phyloP scores from a whole-genome alignment of 1,140 invertebrate genomes.

The Magallana gigas region DNA sequence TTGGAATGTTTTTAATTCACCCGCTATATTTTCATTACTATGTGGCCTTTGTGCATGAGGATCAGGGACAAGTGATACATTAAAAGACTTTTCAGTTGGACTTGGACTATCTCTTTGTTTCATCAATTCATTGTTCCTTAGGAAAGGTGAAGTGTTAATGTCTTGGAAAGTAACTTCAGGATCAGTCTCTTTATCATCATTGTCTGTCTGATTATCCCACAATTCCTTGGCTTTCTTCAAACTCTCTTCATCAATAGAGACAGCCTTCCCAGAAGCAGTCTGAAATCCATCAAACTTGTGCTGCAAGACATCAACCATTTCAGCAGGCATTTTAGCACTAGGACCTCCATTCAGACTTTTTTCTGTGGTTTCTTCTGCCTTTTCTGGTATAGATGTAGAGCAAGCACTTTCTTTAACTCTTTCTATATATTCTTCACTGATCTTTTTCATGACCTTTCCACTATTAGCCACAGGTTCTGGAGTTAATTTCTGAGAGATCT shows the following conservation, averaged over 20 bases:
- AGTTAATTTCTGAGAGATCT: slow-evolving; percentile 54
- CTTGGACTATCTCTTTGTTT: no score
- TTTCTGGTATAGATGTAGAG: neutral
- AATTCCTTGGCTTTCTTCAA: slow-evolving; percentile 47
- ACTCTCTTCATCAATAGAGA: slow-evolving; percentile 42
- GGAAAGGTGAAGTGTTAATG: neutral
- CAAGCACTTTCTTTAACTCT: neutral
- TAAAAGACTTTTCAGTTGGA: neutral
- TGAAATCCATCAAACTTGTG: slow-evolving; percentile 47
- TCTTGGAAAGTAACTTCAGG: slow-evolving; percentile 23
- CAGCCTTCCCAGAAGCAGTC: slow-evolving; percentile 59
- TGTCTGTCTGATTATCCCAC: neutral
- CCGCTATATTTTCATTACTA: neutral
- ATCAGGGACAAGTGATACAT: neutral
- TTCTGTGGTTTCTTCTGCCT: neutral
- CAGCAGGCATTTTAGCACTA: neutral
- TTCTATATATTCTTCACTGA: neutral
- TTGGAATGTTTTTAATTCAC: neutral
- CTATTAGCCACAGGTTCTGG: slow-evolving; percentile 30
- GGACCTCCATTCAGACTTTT: neutral
- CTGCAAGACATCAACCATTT: neutral
- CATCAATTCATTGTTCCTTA: no score
- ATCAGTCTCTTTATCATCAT: neutral
- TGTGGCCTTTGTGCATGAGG: neutral
- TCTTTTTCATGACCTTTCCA: neutral